Evolutionary conservation across 1,140 invertebrate genomes (phyloP).

Genomic region (Hypothenemus hampei): DNA sequence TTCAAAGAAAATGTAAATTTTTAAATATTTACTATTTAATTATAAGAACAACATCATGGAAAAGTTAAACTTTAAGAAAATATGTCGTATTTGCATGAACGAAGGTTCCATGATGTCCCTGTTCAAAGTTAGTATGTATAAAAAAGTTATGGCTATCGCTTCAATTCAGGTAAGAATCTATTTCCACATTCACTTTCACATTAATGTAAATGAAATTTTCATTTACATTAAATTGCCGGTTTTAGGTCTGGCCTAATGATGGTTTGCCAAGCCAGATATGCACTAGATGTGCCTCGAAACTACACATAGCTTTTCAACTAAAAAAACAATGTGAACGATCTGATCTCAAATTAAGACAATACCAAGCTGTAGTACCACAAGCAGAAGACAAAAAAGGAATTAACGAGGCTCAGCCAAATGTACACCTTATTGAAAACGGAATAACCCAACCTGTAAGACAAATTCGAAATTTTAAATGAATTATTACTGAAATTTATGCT

Average conservation of each 20-base stretch:
- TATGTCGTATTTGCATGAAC: conserved; percentile 45
- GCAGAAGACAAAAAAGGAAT: conserved; percentile 26
- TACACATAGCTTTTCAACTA: conserved; percentile 47
- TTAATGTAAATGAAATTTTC: neutral
- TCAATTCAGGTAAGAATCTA: conserved; percentile 42
- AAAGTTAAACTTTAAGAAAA: conserved; percentile 42
- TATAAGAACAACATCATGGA: conserved; percentile 16
- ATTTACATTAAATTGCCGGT: neutral
- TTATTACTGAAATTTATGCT: conserved; percentile 32
- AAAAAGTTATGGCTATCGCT: conserved; percentile 47
- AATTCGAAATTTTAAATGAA: conserved; percentile 37
- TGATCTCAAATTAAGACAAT: conserved; percentile 44
- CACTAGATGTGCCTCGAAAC: conserved; percentile 46
- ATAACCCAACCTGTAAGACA: conserved; percentile 10
- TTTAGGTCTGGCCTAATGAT: conserved; percentile 48
- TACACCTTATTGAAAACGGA: conserved; percentile 1
- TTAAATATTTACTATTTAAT: too few relatives aligned
- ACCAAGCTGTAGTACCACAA: conserved; percentile 23
- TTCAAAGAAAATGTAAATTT: too few relatives aligned
- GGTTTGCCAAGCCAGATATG: conserved; percentile 46
- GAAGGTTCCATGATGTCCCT: conserved; percentile 45
- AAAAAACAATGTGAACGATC: conserved; percentile 47
- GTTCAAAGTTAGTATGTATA: conserved; percentile 46
- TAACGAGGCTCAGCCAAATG: conserved; percentile 22
- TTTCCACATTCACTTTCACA: neutral